Evolutionary conservation across 92 coral and sea anemone genomes (phyloP).

Genomic region (Pocillopora grandis): DNA sequence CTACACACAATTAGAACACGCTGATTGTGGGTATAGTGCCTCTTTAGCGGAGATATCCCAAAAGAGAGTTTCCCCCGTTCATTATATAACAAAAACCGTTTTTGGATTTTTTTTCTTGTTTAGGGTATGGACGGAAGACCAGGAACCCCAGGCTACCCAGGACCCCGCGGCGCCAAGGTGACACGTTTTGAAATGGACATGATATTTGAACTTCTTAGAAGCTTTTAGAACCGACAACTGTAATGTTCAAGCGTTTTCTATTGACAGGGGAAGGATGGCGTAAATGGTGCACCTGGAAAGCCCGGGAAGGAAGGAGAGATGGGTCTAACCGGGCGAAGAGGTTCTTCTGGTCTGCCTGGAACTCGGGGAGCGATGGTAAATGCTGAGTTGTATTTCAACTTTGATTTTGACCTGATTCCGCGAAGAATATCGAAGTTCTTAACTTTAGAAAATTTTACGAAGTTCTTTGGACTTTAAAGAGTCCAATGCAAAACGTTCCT

Average conservation of each 20-base stretch:
- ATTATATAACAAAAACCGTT: neutral
- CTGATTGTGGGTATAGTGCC: too few species aligned
- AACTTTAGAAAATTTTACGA: too few species aligned
- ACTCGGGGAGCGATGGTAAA: conserved; percentile 25
- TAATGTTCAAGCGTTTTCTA: neutral
- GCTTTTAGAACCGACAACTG: too few species aligned
- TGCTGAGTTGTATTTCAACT: neutral
- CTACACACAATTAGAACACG: too few species aligned
- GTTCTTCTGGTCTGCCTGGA: conserved; percentile 25
- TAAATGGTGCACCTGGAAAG: conserved; percentile 21
- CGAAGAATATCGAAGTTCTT: too few species aligned
- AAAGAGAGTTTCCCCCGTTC: neutral
- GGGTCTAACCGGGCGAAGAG: conserved; percentile 25
- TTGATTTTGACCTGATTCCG: too few species aligned
- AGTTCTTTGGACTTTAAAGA: too few species aligned
- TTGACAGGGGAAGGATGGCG: conserved; percentile 37
- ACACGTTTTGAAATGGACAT: neutral
- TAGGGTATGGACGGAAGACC: conserved; percentile 40
- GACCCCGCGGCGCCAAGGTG: conserved; percentile 39
- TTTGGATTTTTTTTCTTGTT: neutral
- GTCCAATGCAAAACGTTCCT: too few species aligned
- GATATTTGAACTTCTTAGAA: too few species aligned
- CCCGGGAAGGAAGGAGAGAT: conserved; percentile 30
- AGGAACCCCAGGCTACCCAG: conserved; percentile 30
- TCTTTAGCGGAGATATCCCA: too few species aligned